A percentile compares a stretch with the other conserved stretches of the same genome.
Conservation (phyloP, 2,797 vertebrate species). For the Cryptoprocta ferox region DNA sequence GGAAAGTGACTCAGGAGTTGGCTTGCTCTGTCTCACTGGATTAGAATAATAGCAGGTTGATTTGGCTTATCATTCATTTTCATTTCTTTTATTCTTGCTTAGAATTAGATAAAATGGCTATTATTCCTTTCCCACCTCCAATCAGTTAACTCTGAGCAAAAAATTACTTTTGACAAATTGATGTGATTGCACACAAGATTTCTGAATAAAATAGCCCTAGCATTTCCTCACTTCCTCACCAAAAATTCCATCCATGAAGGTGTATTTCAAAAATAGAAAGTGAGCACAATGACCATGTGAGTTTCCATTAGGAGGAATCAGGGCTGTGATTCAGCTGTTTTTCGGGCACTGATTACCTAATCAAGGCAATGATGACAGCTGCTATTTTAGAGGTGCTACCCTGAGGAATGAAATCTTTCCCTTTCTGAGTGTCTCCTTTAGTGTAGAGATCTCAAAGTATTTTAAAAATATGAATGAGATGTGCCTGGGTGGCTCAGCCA, state of each 20-base stretch:
- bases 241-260: conserved; percentile 63
- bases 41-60: conserved; percentile 47
- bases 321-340: conserved; percentile 66
- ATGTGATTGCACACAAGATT: background rate
- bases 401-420: conserved; percentile 15
- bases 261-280: conserved; percentile 76
- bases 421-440: background rate
- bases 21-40: conserved; percentile 54
- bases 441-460: background rate
- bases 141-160: background rate
- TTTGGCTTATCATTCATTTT: conserved; percentile 57
- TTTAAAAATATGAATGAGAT: conserved; percentile 47
- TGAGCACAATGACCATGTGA: conserved; percentile 55
- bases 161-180: background rate
- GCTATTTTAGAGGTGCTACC: conserved; percentile 61
- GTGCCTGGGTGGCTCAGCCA: too few relatives aligned
- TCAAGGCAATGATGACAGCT: background rate
- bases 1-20: conserved; percentile 64
- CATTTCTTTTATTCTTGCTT: background rate
- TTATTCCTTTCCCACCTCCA: conserved; percentile 18
- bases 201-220: conserved; percentile 20
- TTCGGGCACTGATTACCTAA: conserved; percentile 32
- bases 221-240: conserved; percentile 42
- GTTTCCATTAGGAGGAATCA: background rate
- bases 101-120: conserved; percentile 24